Percentiles rank a stretch among this genome's conserved stretches.
Conservation (phyloP, 2,888 invertebrate genomes). For the Leptinotarsa rubiginosa region DNA sequence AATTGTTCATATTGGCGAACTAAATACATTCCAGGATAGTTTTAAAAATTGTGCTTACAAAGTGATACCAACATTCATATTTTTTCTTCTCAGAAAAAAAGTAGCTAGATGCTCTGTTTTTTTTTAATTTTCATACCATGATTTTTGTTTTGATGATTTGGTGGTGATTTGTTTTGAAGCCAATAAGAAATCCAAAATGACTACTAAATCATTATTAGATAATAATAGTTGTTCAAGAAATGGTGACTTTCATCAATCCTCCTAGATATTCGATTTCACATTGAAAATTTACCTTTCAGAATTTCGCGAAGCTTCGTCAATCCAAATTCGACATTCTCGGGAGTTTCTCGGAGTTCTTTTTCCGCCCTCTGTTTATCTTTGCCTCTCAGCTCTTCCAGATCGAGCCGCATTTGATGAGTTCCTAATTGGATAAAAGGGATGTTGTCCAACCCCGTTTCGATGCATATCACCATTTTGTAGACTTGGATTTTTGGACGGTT, state of each 20-base stretch:
- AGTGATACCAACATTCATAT: too few species aligned
- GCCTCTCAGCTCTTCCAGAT: conserved; percentile 72
- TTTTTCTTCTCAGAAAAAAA: too few species aligned
- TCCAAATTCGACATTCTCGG: conserved; percentile 73
- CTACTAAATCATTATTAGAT: too few species aligned
- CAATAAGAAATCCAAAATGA: too few species aligned
- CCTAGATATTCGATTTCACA: not conserved
- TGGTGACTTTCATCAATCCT: too few species aligned
- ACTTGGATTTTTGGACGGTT: not conserved
- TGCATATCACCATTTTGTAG: conserved; percentile 48
- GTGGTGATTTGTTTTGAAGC: too few species aligned
- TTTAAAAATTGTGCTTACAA: not conserved
- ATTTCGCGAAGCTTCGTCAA: conserved; percentile 70
- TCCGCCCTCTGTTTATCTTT: conserved; percentile 73
- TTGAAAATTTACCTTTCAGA: conserved; percentile 70
- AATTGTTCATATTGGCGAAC: not conserved
- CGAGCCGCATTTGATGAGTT: conserved; percentile 71
- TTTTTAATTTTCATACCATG: too few species aligned
- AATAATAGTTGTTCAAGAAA: too few species aligned
- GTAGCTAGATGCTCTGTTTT: too few species aligned
- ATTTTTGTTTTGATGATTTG: too few species aligned
- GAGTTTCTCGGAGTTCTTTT: conserved; percentile 78
- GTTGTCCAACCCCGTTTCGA: conserved; percentile 67
- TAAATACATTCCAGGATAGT: conserved; percentile 1
- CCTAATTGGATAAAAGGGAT: conserved; percentile 75